phyloP scores from a whole-genome alignment of 2,113 vertebrate species.

The Malurus alboscapulatus region DNA sequence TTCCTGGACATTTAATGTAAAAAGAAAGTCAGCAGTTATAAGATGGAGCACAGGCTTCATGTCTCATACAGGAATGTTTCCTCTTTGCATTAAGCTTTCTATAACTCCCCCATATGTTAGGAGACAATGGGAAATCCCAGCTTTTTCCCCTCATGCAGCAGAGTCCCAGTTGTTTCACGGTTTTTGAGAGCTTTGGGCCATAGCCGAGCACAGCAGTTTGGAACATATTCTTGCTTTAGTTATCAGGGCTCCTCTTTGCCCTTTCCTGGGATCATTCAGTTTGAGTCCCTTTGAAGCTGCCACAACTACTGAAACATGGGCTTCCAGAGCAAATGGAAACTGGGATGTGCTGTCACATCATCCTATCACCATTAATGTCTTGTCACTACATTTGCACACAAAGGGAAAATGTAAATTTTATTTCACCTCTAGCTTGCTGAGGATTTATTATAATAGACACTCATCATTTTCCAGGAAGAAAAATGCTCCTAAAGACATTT shows the following conservation, averaged over 20 bases:
- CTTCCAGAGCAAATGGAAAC: not conserved
- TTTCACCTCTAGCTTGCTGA: not conserved
- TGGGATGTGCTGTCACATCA: not conserved
- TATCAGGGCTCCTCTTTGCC: not conserved
- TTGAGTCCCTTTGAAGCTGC: not conserved
- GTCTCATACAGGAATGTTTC: not conserved
- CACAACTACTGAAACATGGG: not conserved
- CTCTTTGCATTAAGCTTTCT: not conserved
- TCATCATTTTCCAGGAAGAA: not conserved
- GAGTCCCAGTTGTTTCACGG: not conserved
- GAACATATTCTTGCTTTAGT: not conserved
- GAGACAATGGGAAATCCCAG: not conserved
- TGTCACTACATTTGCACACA: not conserved
- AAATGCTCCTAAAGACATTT: not conserved
- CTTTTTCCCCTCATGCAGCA: not conserved
- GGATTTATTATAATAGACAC: not conserved
- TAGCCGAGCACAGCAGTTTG: not conserved
- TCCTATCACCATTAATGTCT: not conserved
- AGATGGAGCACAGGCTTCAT: not conserved
- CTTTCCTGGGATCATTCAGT: not conserved
- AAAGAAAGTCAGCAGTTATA: not conserved
- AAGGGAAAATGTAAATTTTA: not conserved
- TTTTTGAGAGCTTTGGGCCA: not conserved
- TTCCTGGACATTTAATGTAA: not conserved
- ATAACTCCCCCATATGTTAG: not conserved